Evolutionary conservation across 2,113 vertebrate genomes (phyloP), one percentile per base, ranked within the genome.

Genomic region (Macrotis lagotis): DNA sequence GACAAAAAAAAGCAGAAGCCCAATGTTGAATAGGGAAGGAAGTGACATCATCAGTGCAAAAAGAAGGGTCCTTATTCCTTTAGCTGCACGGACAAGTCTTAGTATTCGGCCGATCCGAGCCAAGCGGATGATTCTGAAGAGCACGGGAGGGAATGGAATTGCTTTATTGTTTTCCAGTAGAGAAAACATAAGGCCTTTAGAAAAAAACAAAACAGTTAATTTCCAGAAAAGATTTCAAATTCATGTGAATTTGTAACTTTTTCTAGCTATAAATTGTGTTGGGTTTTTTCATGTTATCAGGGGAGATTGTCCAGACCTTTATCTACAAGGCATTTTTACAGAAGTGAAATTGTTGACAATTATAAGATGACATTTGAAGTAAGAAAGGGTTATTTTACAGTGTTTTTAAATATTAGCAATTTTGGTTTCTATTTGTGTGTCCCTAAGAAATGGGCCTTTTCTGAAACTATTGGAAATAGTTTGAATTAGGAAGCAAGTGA

Each of bases 11-110:
- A 99, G 99, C 31, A 99, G 98, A 92, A 99, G 99, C 25, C 99
- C 99, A 0, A 99, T 99, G 98, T 99, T 99, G 98, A 99, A 99
- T 37, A 99, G 98, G 0, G 99, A 99, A 3, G 99, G 99, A 83
- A 99, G 99, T 22, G 99, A 99, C 99, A 99, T 99, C 99, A 99
- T 99, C 98, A 99, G 98, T 92, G 99, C 99, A 97, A 99, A 99
- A 3, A 99, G 99, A 53, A 99, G 98, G 50, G 99, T 99, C 95
- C 99, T 95, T 95, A 99, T 99, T 97, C 99, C 99, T 98, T 98
- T 99, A 12, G 99, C 99, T 92, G 98, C 99, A 52, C 99, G 98
- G 74, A 99, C 99, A 1, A 99, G 99, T 92, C 99, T 98, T 83
- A 99, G 99, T 47, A 99, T 98, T 22, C 99, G 99, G 96, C 99